phyloP scores from a whole-genome alignment of 2,888 invertebrate genomes.

The Thecocarcelia acutangulata region DNA sequence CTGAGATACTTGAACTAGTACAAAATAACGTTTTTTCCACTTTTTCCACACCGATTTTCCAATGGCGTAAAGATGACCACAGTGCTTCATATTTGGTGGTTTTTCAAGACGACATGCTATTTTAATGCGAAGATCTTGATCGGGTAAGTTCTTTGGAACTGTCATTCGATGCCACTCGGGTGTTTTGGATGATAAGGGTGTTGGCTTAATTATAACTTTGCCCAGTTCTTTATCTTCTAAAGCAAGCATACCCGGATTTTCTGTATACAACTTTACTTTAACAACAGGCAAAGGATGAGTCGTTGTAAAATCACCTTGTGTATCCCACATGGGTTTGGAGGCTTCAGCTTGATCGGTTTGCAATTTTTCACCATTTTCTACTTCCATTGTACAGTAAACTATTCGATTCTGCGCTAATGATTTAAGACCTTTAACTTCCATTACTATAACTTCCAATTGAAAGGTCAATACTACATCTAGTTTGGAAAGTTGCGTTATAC shows the following conservation, averaged over 20 bases:
- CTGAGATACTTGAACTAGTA: slow-evolving; percentile 99
- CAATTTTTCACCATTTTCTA: slow-evolving; percentile 98
- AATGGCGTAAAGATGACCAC: slow-evolving; percentile 95
- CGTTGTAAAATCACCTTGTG: slow-evolving; percentile 99
- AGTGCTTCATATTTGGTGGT: slow-evolving; percentile 99
- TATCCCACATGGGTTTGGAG: slow-evolving; percentile 99
- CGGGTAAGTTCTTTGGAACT: slow-evolving; percentile 95
- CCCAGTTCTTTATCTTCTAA: slow-evolving; percentile 99
- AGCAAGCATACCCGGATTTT: slow-evolving; percentile 98
- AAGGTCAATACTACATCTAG: slow-evolving; percentile 98
- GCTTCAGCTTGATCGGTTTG: slow-evolving; percentile 99
- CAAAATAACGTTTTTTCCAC: slow-evolving; percentile 99
- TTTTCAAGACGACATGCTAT: slow-evolving; percentile 99
- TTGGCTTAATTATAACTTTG: slow-evolving; percentile 93
- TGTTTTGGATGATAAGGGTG: slow-evolving; percentile 92
- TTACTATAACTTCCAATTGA: slow-evolving; percentile 98
- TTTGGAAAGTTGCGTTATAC: slow-evolving; percentile 97
- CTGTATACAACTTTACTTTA: slow-evolving; percentile 98
- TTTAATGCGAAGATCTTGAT: slow-evolving; percentile 97
- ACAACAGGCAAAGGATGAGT: slow-evolving; percentile 98
- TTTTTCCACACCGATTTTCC: slow-evolving; percentile 99
- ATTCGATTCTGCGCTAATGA: slow-evolving; percentile 98
- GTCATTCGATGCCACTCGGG: slow-evolving; percentile 99
- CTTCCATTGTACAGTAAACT: slow-evolving; percentile 99
- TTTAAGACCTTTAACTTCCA: slow-evolving; percentile 99